These are phyloP conservation scores for Eledona agricola DNA, from an alignment of 2,888 invertebrate species.

Conservation along the genomic window DNA sequence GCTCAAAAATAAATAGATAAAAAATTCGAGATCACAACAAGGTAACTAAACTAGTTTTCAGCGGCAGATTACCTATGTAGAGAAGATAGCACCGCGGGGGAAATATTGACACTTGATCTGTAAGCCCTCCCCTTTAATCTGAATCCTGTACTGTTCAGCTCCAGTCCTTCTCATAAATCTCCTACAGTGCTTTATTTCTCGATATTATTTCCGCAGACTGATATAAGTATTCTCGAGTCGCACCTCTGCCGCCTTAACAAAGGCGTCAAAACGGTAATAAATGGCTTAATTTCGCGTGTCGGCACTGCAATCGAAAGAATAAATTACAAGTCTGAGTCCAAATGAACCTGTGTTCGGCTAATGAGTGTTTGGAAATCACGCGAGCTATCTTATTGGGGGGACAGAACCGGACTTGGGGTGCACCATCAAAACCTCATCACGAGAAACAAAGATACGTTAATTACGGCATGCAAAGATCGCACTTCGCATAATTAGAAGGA, in stretches of 20 bases:
- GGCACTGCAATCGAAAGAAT: conserved; percentile 44
- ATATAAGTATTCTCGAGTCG: conserved; percentile 41
- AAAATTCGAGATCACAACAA: too few species aligned
- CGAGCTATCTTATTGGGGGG: conserved; percentile 46
- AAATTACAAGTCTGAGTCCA: conserved; percentile 45
- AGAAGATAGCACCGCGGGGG: too few species aligned
- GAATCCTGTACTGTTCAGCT: conserved; percentile 8
- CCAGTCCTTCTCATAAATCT: conserved; percentile 19
- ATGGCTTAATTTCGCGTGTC: conserved; percentile 46
- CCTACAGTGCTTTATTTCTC: conserved; percentile 31
- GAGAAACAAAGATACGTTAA: not conserved
- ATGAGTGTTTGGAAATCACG: conserved; percentile 49
- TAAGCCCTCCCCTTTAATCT: too few species aligned
- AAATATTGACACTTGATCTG: too few species aligned
- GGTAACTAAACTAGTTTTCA: too few species aligned
- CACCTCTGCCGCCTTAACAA: conserved; percentile 41
- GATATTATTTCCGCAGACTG: conserved; percentile 41
- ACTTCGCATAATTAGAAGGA: conserved; percentile 10
- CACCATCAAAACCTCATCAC: conserved; percentile 23
- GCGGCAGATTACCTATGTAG: too few species aligned
- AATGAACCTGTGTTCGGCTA: conserved; percentile 47
- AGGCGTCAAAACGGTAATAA: conserved; percentile 47
- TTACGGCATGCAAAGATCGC: not conserved
- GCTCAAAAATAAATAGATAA: too few species aligned
- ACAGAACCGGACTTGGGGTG: conserved; percentile 10